Conservation (phyloP, 2,888 invertebrate genomes). For the Parnassius glacialis region DNA sequence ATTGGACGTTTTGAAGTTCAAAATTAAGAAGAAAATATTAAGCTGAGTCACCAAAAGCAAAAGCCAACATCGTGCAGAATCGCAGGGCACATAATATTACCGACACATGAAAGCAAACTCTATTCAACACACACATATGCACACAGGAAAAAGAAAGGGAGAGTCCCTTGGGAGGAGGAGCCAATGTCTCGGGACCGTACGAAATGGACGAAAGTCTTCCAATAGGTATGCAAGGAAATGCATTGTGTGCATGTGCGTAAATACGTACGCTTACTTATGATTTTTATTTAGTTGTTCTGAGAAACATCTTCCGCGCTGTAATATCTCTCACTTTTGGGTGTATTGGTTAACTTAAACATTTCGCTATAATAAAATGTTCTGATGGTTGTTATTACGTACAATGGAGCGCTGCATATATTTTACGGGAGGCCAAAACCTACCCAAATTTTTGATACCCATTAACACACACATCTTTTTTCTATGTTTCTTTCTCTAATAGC, state of each 20-base stretch:
- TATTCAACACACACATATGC: constrained; percentile 46
- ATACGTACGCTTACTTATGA: constrained; percentile 15
- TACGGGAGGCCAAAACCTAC: too few species aligned
- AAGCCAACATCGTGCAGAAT: constrained; percentile 45
- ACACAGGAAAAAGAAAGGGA: constrained; percentile 63
- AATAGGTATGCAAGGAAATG: constrained; percentile 76
- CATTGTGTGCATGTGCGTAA: constrained; percentile 52
- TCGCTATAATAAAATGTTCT: too few species aligned
- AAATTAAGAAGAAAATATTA: constrained; percentile 45
- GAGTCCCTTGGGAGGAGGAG: constrained; percentile 79
- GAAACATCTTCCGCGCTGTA: too few species aligned
- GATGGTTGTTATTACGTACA: too few species aligned
- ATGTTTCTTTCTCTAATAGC: too few species aligned
- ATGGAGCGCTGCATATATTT: too few species aligned
- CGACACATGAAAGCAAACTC: constrained; percentile 32
- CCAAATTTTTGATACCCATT: too few species aligned
- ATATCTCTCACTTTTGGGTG: too few species aligned
- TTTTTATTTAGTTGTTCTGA: too few species aligned
- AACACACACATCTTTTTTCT: too few species aligned
- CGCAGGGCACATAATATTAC: constrained; percentile 46
- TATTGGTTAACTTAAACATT: too few species aligned
- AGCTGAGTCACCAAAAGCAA: constrained; percentile 59
- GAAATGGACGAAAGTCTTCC: constrained; percentile 71
- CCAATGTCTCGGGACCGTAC: constrained; percentile 65
- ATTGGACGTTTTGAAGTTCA: constrained; percentile 46